Evolutionary conservation across 2,888 invertebrate species (phyloP).

Genomic region (Apodemia mormo): DNA sequence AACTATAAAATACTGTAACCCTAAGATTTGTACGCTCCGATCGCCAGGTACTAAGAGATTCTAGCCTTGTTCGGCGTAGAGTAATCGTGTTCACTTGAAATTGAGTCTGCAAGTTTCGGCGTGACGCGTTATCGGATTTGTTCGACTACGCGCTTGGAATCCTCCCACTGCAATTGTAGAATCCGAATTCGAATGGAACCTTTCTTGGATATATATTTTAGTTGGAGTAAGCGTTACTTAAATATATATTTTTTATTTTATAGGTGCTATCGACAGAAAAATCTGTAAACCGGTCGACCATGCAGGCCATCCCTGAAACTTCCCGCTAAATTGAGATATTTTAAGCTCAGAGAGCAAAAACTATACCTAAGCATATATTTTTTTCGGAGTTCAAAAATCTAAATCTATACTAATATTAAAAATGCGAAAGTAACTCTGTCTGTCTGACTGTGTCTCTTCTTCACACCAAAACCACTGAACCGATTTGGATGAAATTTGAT

Average conservation of each 20-base stretch:
- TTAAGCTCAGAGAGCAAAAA: too few species aligned
- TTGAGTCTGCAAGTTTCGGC: constrained; percentile 43
- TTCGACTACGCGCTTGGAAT: constrained; percentile 66
- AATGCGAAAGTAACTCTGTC: too few species aligned
- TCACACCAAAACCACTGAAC: too few species aligned
- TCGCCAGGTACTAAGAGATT: constrained; percentile 43
- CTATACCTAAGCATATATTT: too few species aligned
- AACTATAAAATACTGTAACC: not conserved
- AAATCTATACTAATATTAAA: too few species aligned
- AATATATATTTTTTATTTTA: not conserved
- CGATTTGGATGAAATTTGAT: too few species aligned
- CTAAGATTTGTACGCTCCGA: constrained; percentile 6
- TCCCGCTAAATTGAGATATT: too few species aligned
- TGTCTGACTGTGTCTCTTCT: too few species aligned
- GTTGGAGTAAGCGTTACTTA: not conserved
- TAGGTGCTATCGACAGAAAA: too few species aligned
- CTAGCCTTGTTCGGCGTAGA: constrained; percentile 46
- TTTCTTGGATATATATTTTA: constrained; percentile 33
- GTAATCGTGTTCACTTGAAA: constrained; percentile 66
- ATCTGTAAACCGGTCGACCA: too few species aligned
- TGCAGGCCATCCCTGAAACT: too few species aligned
- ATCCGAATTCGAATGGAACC: constrained; percentile 27
- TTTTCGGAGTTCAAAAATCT: too few species aligned
- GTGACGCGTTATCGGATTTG: constrained; percentile 72
- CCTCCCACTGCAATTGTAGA: constrained; percentile 29